Conservation (phyloP, 2,113 vertebrate genomes). For the Siphamia tubifer region DNA sequence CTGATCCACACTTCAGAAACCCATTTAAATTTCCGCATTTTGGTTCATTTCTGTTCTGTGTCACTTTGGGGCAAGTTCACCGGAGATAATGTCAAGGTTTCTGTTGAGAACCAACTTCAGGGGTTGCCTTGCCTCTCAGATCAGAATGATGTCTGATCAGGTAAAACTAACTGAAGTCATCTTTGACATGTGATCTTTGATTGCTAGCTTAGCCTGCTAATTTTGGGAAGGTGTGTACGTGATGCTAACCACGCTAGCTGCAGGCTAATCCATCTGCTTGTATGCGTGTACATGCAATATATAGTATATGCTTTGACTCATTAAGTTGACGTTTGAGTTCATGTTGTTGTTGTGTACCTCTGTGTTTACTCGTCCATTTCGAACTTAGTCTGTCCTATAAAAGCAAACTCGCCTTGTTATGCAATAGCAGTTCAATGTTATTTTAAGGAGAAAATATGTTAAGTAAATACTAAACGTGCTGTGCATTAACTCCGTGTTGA, state of each 20-base stretch:
- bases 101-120: conserved; percentile 52
- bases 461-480: too few species aligned
- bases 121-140: conserved; percentile 59
- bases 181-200: neutral
- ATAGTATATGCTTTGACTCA: too few species aligned
- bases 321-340: too few species aligned
- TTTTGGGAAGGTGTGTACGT: neutral
- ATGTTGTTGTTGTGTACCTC: too few species aligned
- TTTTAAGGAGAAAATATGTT: too few species aligned
- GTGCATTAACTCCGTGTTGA: too few species aligned
- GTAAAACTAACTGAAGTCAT: conserved; percentile 51
- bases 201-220: conserved; percentile 43
- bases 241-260: neutral
- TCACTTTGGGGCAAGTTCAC: neutral
- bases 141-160: conserved; percentile 78
- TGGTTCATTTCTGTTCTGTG: rapidly evolving
- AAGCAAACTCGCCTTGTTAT: too few species aligned
- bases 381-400: too few species aligned
- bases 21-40: conserved; percentile 47
- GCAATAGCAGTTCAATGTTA: too few species aligned
- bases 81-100: conserved; percentile 36
- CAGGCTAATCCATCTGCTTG: too few species aligned
- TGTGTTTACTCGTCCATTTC: too few species aligned
- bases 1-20: neutral
- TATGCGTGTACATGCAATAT: too few species aligned